phyloP scores from a whole-genome alignment of 2,113 vertebrate species.

The Ginglymostoma cirratum region DNA sequence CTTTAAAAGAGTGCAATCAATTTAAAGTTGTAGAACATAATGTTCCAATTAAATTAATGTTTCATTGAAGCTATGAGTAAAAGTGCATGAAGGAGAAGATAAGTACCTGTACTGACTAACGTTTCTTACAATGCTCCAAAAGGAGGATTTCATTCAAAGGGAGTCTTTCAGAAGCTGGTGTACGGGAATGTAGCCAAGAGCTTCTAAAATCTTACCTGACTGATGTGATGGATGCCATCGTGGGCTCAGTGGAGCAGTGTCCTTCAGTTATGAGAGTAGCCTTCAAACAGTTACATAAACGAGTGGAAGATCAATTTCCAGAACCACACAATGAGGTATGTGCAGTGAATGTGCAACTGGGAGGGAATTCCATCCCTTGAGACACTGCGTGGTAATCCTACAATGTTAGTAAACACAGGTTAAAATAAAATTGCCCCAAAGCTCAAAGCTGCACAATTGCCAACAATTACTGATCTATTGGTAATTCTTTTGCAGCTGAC shows the following conservation, averaged over 20 bases:
- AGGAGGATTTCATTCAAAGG: constrained; percentile 85
- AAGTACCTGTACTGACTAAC: neutral
- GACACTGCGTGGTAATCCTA: neutral
- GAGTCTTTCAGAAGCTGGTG: constrained; percentile 61
- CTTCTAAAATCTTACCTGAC: constrained; percentile 73
- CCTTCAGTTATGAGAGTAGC: constrained; percentile 70
- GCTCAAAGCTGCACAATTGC: neutral
- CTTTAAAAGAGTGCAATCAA: neutral
- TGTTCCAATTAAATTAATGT: neutral
- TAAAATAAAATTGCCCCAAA: too few species aligned
- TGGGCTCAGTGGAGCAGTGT: constrained; percentile 69
- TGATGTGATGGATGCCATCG: constrained; percentile 68
- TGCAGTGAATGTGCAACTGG: neutral
- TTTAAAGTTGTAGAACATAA: neutral
- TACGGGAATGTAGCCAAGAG: constrained; percentile 76
- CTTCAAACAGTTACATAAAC: constrained; percentile 74
- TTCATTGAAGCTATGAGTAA: neutral
- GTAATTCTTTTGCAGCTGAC: neutral
- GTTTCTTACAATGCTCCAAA: neutral
- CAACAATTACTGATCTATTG: neutral
- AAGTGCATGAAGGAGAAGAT: neutral
- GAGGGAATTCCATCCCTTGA: neutral
- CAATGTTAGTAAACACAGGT: neutral
- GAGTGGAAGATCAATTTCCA: constrained; percentile 70
- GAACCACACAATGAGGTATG: constrained; percentile 65